Evolutionary conservation across 2,888 invertebrate genomes (phyloP).

Genomic region (Netelia melanura): DNA sequence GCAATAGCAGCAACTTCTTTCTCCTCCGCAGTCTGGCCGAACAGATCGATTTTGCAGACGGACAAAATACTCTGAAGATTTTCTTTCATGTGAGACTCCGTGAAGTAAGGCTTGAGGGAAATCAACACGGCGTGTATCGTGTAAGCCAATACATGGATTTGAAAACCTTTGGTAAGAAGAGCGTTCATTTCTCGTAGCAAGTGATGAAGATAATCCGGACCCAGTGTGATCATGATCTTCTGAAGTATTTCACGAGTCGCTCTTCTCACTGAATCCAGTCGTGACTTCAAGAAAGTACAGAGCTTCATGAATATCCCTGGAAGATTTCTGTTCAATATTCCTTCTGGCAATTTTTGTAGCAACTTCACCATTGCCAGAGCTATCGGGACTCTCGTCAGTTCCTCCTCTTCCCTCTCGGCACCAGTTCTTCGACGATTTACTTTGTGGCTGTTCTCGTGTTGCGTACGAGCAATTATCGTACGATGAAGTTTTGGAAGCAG

Average conservation of each 20-base stretch:
- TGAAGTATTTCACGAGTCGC: conserved; percentile 96
- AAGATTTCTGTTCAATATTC: conserved; percentile 90
- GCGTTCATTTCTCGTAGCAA: conserved; percentile 93
- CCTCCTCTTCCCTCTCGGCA: conserved; percentile 94
- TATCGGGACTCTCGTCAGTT: conserved; percentile 95
- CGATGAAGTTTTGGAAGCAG: conserved; percentile 93
- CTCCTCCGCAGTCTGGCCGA: conserved; percentile 95
- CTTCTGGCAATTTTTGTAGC: conserved; percentile 93
- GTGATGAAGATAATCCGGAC: conserved; percentile 91
- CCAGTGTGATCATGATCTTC: conserved; percentile 94
- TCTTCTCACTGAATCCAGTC: conserved; percentile 93
- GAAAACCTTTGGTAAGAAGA: conserved; percentile 94
- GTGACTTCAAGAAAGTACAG: conserved; percentile 95
- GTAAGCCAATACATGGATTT: conserved; percentile 96
- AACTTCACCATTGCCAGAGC: conserved; percentile 97
- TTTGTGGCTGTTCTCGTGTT: conserved; percentile 92
- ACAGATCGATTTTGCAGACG: conserved; percentile 94
- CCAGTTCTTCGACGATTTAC: conserved; percentile 90
- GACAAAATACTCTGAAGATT: conserved; percentile 92
- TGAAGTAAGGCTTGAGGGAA: conserved; percentile 89
- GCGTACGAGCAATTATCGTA: conserved; percentile 89
- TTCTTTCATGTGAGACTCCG: conserved; percentile 92
- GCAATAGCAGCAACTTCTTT: conserved; percentile 95
- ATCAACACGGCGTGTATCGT: conserved; percentile 94
- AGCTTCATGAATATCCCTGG: conserved; percentile 95